Conservation (phyloP, 2,888 invertebrate genomes). For the Mythimna lalbum region DNA sequence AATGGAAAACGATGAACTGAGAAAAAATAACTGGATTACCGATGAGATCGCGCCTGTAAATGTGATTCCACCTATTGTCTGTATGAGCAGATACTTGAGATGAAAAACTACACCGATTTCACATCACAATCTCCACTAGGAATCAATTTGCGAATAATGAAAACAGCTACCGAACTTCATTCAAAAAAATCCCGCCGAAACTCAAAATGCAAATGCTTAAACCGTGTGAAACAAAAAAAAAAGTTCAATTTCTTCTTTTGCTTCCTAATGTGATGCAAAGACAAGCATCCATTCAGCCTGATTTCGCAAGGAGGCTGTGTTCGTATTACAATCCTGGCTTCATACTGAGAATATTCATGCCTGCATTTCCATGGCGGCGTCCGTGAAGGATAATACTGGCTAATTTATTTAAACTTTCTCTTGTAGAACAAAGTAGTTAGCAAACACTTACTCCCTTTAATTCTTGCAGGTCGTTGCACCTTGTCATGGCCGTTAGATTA, state of each 20-base stretch:
- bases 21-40: neutral
- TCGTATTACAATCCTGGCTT: slow-evolving; percentile 4
- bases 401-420: slow-evolving; percentile 63
- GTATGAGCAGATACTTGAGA: neutral
- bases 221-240: too few relatives aligned
- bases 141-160: neutral
- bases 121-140: neutral
- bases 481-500: slow-evolving; percentile 25
- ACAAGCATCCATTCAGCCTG: slow-evolving; percentile 37
- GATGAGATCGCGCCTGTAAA: neutral
- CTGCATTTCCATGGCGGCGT: slow-evolving; percentile 14
- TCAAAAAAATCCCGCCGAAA: neutral
- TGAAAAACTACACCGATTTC: neutral
- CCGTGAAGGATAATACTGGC: slow-evolving; percentile 46
- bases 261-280: slow-evolving; percentile 25
- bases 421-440: slow-evolving; percentile 46
- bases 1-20: neutral
- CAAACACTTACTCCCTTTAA: slow-evolving; percentile 60
- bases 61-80: neutral
- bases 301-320: slow-evolving; percentile 34
- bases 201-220: too few relatives aligned
- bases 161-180: neutral
- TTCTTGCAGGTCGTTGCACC: slow-evolving; percentile 59
- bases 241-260: neutral
- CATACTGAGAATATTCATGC: slow-evolving; percentile 41